Evolutionary conservation across 2,888 invertebrate genomes (phyloP).

Genomic region (Chirona hameri): DNA sequence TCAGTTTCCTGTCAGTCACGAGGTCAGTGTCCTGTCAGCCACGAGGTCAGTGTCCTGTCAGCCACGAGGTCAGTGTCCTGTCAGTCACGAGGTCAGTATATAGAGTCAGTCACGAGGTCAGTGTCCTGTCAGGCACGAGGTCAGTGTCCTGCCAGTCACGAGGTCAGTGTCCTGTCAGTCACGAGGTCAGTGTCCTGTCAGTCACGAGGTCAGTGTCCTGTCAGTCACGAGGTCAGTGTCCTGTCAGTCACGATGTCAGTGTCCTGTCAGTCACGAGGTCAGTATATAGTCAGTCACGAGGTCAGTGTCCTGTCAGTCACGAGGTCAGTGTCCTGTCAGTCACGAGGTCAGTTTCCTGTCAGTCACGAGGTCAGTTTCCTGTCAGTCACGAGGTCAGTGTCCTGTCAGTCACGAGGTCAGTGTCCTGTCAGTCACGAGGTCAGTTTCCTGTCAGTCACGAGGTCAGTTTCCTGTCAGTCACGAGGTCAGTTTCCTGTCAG

Average conservation of each 20-base stretch:
- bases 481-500: too few species aligned
- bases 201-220: too few species aligned
- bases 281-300: slow-evolving; percentile 46
- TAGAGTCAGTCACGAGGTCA: slow-evolving; percentile 54
- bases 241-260: too few species aligned
- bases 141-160: not conserved
- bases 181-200: slow-evolving; percentile 55
- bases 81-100: not conserved
- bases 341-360: not conserved
- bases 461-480: not conserved
- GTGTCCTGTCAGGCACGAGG: not conserved
- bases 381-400: too few species aligned
- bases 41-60: not conserved
- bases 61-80: slow-evolving; percentile 57
- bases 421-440: too few species aligned
- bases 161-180: too few species aligned
- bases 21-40: not conserved
- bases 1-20: slow-evolving; percentile 47
- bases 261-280: too few species aligned
- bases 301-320: slow-evolving; percentile 49
- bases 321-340: not conserved
- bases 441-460: slow-evolving; percentile 43
- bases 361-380: slow-evolving; percentile 58
- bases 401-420: not conserved
- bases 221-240: not conserved